These are phyloP conservation scores for Cydia fagiglandana DNA, from an alignment of 1,140 invertebrate genomes.

Conservation along the genomic window DNA sequence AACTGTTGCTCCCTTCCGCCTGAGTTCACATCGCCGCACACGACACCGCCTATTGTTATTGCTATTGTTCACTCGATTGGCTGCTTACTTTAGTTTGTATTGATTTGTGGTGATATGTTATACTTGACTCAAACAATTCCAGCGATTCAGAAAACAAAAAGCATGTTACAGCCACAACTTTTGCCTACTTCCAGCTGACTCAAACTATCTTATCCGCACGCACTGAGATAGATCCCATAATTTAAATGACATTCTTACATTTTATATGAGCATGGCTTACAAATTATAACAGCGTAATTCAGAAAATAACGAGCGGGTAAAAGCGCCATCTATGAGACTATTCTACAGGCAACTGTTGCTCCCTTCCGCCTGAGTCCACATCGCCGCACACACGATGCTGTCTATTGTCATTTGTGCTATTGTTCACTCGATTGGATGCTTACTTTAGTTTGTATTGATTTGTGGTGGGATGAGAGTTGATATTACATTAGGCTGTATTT, in stretches of 20 bases:
- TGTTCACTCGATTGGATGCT: constrained; percentile 9
- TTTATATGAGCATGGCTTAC: neutral
- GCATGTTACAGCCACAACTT: too few relatives aligned
- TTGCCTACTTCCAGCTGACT: too few relatives aligned
- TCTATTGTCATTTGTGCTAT: constrained; percentile 11
- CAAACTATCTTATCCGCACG: too few relatives aligned
- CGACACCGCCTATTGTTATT: neutral
- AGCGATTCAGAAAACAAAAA: too few relatives aligned
- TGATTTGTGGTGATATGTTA: neutral
- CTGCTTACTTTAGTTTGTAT: neutral
- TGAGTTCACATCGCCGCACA: constrained; percentile 1
- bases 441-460: neutral
- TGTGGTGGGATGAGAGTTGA: neutral
- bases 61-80: constrained; percentile 4
- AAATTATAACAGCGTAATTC: neutral
- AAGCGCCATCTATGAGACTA: neutral
- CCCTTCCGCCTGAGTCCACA: constrained; percentile 9
- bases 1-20: constrained; percentile 5
- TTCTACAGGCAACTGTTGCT: neutral
- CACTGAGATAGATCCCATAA: too few relatives aligned
- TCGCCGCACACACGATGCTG: neutral
- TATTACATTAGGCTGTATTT: too few relatives aligned
- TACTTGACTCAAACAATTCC: too few relatives aligned
- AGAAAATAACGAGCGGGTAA: neutral
- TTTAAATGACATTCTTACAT: too few relatives aligned